Percentiles rank a stretch among this genome's conserved stretches.
These are phyloP conservation scores for Benthosema pterotum DNA, from an alignment of 2,797 vertebrate species.

Conservation along the genomic window DNA sequence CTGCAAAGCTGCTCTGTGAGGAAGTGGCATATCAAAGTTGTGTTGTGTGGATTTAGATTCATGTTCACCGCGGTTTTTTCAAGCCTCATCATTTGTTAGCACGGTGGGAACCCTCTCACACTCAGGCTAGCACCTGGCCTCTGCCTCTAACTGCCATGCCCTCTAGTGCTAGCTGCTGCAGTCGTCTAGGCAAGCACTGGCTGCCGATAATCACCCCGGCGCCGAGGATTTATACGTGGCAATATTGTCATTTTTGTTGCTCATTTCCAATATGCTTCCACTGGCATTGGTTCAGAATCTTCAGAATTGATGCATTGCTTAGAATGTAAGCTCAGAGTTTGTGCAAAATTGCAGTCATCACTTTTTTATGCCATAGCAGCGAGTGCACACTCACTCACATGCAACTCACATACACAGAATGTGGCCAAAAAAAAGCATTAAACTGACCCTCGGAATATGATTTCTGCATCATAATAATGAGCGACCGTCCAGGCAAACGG, in stretches of 20 bases:
- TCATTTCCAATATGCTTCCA: not conserved
- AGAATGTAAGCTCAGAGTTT: not conserved
- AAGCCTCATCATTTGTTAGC: constrained; percentile 51
- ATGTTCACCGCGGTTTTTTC: too few relatives aligned
- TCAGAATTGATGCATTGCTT: not conserved
- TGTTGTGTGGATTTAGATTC: constrained; percentile 55
- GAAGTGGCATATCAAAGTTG: constrained; percentile 60
- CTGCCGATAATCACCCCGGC: not conserved
- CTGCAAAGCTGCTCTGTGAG: constrained; percentile 58
- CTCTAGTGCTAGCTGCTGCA: not conserved
- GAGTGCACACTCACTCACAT: too few relatives aligned
- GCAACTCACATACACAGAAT: too few relatives aligned
- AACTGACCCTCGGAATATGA: too few relatives aligned
- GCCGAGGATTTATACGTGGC: not conserved
- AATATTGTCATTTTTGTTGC: not conserved
- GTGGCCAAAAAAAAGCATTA: too few relatives aligned
- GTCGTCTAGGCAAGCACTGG: not conserved
- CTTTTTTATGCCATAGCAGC: too few relatives aligned
- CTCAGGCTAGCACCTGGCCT: too few relatives aligned
- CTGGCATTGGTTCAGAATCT: not conserved
- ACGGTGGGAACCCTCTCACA: constrained; percentile 14
- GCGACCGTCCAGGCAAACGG: too few relatives aligned
- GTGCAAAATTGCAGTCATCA: too few relatives aligned
- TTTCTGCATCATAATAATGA: too few relatives aligned
- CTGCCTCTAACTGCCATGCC: too few relatives aligned